phyloP scores from a whole-genome alignment of 2,113 vertebrate species.

The Cyprinus carpio region DNA sequence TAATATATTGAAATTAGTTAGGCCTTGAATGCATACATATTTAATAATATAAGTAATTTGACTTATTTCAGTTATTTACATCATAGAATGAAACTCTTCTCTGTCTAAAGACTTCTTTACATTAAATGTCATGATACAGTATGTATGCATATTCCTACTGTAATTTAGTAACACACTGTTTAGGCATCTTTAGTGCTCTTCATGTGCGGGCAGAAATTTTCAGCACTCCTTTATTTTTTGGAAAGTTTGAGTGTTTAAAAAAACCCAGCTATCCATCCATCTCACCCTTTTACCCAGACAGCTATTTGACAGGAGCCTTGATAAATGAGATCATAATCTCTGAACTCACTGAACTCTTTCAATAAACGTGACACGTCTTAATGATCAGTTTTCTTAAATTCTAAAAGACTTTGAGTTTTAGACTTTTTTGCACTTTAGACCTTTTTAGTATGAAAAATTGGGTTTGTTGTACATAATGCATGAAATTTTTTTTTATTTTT shows the following conservation, averaged over 20 bases:
- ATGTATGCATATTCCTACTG: not conserved
- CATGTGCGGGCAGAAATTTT: not conserved
- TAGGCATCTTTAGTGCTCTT: not conserved
- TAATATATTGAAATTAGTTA: slow-evolving; percentile 35
- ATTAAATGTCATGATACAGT: not conserved
- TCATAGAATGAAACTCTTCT: slow-evolving; percentile 30
- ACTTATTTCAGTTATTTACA: slow-evolving; percentile 18
- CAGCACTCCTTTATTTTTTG: too few relatives aligned
- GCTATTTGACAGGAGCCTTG: slow-evolving; percentile 3
- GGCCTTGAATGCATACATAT: slow-evolving; percentile 36
- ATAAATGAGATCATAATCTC: not conserved
- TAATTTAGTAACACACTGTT: not conserved
- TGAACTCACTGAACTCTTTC: slow-evolving; percentile 11
- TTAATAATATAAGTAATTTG: slow-evolving; percentile 38
- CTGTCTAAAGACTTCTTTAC: not conserved
- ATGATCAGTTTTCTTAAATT: not conserved
- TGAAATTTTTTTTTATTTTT: not conserved
- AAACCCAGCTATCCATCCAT: not conserved
- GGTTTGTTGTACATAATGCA: not conserved
- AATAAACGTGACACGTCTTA: not conserved
- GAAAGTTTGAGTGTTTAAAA: slow-evolving; percentile 1
- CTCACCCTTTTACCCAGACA: slow-evolving; percentile 12
- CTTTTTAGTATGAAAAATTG: not conserved
- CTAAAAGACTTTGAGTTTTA: not conserved
- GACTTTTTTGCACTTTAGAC: not conserved